These are phyloP conservation scores for Choristoneura rosaceana DNA, from an alignment of 2,888 invertebrate species.

Conservation along the genomic window DNA sequence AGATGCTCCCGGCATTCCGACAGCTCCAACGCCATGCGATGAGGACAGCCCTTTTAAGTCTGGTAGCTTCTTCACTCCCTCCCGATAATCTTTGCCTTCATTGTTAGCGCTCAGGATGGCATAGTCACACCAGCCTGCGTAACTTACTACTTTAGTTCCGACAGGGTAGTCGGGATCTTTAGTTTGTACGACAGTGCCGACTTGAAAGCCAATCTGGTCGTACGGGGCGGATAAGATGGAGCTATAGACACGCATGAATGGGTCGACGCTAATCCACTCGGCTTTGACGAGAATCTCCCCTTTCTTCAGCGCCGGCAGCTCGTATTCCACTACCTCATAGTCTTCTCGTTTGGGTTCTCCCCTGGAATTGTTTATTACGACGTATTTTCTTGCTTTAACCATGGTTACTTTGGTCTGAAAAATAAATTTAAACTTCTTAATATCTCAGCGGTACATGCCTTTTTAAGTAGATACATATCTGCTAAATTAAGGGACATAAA, in stretches of 20 bases:
- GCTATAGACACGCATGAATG: slow-evolving; percentile 55
- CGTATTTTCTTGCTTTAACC: slow-evolving; percentile 71
- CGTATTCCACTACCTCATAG: slow-evolving; percentile 85
- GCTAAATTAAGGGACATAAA: too few relatives aligned
- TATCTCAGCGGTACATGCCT: too few relatives aligned
- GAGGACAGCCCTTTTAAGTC: slow-evolving; percentile 78
- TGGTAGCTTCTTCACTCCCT: slow-evolving; percentile 72
- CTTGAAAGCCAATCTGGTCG: slow-evolving; percentile 61
- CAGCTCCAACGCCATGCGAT: slow-evolving; percentile 85
- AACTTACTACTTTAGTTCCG: slow-evolving; percentile 85
- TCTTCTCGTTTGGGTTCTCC: slow-evolving; percentile 85
- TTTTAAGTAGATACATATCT: too few relatives aligned
- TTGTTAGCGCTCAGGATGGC: slow-evolving; percentile 53
- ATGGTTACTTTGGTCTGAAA: slow-evolving; percentile 43
- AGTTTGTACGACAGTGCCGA: slow-evolving; percentile 84
- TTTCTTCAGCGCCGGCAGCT: slow-evolving; percentile 83
- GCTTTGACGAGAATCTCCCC: slow-evolving; percentile 72
- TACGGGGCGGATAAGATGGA: slow-evolving; percentile 55
- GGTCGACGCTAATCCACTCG: slow-evolving; percentile 63
- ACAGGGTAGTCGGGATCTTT: slow-evolving; percentile 86
- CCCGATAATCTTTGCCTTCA: slow-evolving; percentile 38
- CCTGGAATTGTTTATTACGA: slow-evolving; percentile 82
- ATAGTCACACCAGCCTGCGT: slow-evolving; percentile 88
- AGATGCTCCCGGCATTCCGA: slow-evolving; percentile 89
- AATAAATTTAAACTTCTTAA: too few relatives aligned